Evolutionary conservation across 2,797 vertebrate genomes (phyloP), one percentile per base, ranked within the genome.

Genomic region (Sebastolobus alascanus): DNA sequence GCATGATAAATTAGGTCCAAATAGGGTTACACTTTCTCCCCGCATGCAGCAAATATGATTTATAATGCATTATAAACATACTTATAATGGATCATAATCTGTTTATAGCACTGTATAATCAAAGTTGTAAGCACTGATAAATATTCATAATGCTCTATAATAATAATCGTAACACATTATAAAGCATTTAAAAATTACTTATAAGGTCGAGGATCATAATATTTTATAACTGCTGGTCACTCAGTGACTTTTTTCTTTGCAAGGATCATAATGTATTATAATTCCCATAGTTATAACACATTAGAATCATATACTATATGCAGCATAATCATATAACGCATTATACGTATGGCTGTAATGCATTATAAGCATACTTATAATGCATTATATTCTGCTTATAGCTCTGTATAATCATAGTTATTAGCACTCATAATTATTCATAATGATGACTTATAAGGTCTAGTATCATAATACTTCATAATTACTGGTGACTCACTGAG

Each of bases 1-100:
- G 40, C n/a, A 29, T 50, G 43, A 18, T 27, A 69, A 76, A 54
- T 64, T 20, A 54, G 8, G 56, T 33, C 0, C 0, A 58, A 55
- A 75, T 31, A 0, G 0, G 29, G 38, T 20, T 55, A 5, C 0
- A 61, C 29, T 31, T 43, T 8, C 12, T 73, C 37, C 29, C 1
- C 4, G 52, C 11, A 33, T 65, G 13, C 9, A 27, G 67, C 6
- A 82, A 67, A 80, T 52, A 43, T 22, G 63, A 66, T 18, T 9
- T 64, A 25, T 64, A 25, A 38, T 38, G 20, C 7, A 64, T 43
- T 31, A 31, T 59, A 14, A 59, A 59, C 6, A 59, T 25, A 55
- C 5, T 3, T 55, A 52, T 55, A n/a, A 16, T 43, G 40, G 7
- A 43, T 43, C 16, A 43, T 43, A 55, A 25, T 55, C 52, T 55